Evolutionary conservation across 2,888 invertebrate genomes (phyloP), one percentile per base, ranked within the genome.

Genomic region (Diplolepis rosae): DNA sequence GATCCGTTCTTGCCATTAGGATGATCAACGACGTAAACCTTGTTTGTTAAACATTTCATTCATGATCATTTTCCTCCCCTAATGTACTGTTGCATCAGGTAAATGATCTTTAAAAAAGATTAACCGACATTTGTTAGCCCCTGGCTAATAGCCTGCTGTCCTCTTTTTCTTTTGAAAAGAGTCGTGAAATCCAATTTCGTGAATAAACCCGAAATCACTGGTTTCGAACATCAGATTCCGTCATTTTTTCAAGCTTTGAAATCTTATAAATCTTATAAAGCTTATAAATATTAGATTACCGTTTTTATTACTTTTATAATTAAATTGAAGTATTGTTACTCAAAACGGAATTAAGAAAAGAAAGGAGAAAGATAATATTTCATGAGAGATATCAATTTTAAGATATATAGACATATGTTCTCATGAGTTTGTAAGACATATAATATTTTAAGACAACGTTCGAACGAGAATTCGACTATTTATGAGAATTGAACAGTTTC

Each of bases 21-120:
- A 73, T 84, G 85, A 85, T 84, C 77, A 80, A 87, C 83, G 85
- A 80, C 74, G 35, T 68, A 71, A 74, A 71, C 72, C 77, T 77
- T 76, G 83, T 83, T 84, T 81, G 82, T 83, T 84, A 82, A 80
- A 79, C 67, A 61, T 69, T 48, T n/a, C 24, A 22, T 51, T 69
- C 42, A 42, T 65, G 15, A 11, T 39, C 68, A 54, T 28, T 42
- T 50, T 51, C 39, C 35, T 24, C 39, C n/a, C 39, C 24, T 35
- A 32, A 56, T 56, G 22, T 22, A 32, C 24, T 7, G 6, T 39
- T n/a, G 7, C 24, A 61, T 39, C 24, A 61, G 24, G 24, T n/a
- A 39, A 61, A 39, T 27, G 24, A 35, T 24, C 24, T 61, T 61
- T 27, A 35, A n/a, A 24, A 61, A 61, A 61, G 39, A 61, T 61